Evolutionary conservation across 2,113 vertebrate genomes (phyloP).

Genomic region (Dicerorhinus sumatrensis): DNA sequence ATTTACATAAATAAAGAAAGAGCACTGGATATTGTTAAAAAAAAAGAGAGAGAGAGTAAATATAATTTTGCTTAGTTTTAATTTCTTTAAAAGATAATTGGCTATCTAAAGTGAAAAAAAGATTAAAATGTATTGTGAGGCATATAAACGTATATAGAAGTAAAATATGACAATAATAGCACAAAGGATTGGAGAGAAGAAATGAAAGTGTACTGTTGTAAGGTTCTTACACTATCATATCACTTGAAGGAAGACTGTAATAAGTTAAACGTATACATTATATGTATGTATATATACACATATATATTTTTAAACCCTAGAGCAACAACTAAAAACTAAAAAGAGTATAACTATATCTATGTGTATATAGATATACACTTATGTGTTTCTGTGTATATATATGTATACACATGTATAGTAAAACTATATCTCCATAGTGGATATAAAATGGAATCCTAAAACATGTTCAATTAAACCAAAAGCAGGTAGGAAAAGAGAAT

Average conservation of each 20-base stretch:
- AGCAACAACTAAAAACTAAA: background rate
- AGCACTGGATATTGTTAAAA: background rate
- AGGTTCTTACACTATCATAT: background rate
- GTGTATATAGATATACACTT: background rate
- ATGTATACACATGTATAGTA: background rate
- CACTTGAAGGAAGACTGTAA: background rate
- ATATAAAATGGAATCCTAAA: slow-evolving; percentile 3
- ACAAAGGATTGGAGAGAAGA: background rate
- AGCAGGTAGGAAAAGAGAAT: background rate
- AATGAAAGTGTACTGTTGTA: background rate
- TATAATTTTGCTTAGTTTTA: background rate
- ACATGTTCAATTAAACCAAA: background rate
- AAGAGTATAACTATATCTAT: background rate
- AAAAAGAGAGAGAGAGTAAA: background rate
- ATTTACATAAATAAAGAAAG: background rate
- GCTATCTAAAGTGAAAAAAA: background rate
- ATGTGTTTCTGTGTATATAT: background rate
- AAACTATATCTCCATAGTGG: background rate
- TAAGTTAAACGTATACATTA: background rate
- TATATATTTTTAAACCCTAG: background rate
- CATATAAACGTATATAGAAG: background rate
- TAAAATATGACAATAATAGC: background rate
- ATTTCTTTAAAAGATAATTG: background rate
- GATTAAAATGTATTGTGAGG: background rate
- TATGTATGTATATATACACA: background rate